Evolutionary conservation across 2,113 vertebrate species (phyloP).

Genomic region (Bothrops jararaca): DNA sequence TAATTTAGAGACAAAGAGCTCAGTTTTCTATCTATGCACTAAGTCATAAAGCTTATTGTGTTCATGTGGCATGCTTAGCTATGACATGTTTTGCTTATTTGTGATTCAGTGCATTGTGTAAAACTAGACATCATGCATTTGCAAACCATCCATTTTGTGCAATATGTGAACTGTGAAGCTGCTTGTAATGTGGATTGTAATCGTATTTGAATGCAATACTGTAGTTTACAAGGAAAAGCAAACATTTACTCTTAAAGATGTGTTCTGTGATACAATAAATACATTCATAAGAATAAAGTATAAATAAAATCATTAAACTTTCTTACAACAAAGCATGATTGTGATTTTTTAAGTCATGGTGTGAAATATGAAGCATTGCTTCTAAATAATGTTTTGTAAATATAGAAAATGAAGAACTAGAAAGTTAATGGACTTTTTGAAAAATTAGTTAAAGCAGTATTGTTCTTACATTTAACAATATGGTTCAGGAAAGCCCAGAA

Average conservation of each 20-base stretch:
- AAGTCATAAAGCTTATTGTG: not conserved
- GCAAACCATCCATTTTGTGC: not conserved
- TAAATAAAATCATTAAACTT: not conserved
- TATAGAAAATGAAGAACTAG: too few relatives aligned
- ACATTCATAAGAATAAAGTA: not conserved
- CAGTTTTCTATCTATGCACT: not conserved
- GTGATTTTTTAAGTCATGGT: not conserved
- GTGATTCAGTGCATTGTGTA: not conserved
- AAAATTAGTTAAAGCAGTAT: too few relatives aligned
- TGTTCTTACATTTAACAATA: too few relatives aligned
- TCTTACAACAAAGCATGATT: not conserved
- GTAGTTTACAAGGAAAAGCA: not conserved
- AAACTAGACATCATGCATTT: not conserved
- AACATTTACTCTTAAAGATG: not conserved
- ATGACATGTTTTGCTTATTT: not conserved
- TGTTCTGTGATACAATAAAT: not conserved
- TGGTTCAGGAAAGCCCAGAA: too few relatives aligned
- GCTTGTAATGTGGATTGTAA: not conserved
- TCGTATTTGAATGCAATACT: not conserved
- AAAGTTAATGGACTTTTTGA: too few relatives aligned
- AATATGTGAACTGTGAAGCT: not conserved
- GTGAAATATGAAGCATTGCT: too few relatives aligned
- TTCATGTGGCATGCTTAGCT: not conserved
- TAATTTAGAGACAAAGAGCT: not conserved
- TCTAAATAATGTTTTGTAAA: too few relatives aligned